phyloP scores from a whole-genome alignment of 1,140 invertebrate genomes.

The Apolygus lucorum region DNA sequence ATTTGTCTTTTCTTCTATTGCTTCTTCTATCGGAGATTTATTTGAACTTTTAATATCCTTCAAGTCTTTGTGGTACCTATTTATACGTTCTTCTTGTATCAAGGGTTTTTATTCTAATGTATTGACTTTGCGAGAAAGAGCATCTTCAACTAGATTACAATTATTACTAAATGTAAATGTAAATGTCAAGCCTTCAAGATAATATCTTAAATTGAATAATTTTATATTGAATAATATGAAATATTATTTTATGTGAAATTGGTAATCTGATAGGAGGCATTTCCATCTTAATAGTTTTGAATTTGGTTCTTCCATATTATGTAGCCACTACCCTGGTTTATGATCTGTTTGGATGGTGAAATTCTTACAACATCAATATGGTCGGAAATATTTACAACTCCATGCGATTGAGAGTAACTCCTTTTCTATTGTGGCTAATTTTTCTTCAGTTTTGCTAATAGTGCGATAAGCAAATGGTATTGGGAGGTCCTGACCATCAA shows the following conservation, averaged over 20 bases:
- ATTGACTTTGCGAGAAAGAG: slow-evolving; percentile 30
- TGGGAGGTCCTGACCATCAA: slow-evolving; percentile 31
- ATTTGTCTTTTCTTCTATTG: background rate
- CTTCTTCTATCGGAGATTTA: background rate
- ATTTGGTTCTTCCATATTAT: no score
- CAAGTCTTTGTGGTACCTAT: background rate
- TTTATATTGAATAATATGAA: background rate
- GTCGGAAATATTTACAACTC: slow-evolving; percentile 41
- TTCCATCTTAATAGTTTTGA: no score
- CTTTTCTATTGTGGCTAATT: slow-evolving; percentile 41
- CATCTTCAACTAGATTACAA: slow-evolving; percentile 18
- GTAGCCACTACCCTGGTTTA: slow-evolving; percentile 1
- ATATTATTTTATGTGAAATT: no score
- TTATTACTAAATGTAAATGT: slow-evolving; percentile 21
- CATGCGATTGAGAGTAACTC: no score
- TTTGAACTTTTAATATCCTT: background rate
- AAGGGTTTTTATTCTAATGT: background rate
- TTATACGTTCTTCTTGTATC: background rate
- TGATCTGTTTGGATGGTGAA: no score
- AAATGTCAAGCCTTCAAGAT: slow-evolving; percentile 29
- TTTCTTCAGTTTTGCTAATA: slow-evolving; percentile 39
- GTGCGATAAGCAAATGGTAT: slow-evolving; percentile 40
- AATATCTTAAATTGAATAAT: slow-evolving; percentile 28
- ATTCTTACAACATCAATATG: slow-evolving; percentile 35
- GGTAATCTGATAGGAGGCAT: no score